Base-by-base conservation (phyloP, 1,140 invertebrate genomes). In the Trypoxylus dichotomus region DNA sequence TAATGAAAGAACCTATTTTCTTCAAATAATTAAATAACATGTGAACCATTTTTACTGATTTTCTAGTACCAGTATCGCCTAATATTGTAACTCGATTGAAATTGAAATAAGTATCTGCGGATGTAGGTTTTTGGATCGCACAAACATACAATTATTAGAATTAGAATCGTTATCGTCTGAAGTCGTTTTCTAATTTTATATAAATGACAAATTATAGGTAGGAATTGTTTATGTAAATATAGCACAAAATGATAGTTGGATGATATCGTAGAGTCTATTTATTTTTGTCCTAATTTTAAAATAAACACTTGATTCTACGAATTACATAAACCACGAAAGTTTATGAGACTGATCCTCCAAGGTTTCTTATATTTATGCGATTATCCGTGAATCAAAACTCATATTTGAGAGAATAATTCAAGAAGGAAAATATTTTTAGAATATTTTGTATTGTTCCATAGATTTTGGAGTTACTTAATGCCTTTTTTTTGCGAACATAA, bases 211-310 rank as follows among this genome's bases (percentile, higher is more conserved):
- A 43, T 8, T 54, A 54, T 21, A 54, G 47, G 47, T 54, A 19
- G 47, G 47, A n/a, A 54, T 54, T 54, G 47, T n/a, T 54, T 54
- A 54, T 54, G 47, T 54, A 54, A n/a, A 54, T 54, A n/a, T 54
- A 54, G 47, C 47, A n/a, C 47, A 54, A 54, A 19, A 19, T 54
- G 47, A 54, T 54, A 6, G 47, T 54, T 19, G 47, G 5, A 54
- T 54, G 47, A 54, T 54, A 54, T 54, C 19, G 13, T 54, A 54
- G 15, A 54, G 19, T 54, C 15, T 54, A 54, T 54, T 54, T 54
- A 54, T 54, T 54, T 54, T 54, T 54, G 47, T 54, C 47, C 47
- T 54, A 54, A 54, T 54, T 54, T 54, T 6, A 54, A 19, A 54
- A 19, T 54, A 54, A 54, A 54, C 47, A 19, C 19, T 54, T 54